Percentiles rank a stretch among this genome's conserved stretches.
Conservation (phyloP, 2,113 vertebrate genomes). For the Anguilla rostrata region DNA sequence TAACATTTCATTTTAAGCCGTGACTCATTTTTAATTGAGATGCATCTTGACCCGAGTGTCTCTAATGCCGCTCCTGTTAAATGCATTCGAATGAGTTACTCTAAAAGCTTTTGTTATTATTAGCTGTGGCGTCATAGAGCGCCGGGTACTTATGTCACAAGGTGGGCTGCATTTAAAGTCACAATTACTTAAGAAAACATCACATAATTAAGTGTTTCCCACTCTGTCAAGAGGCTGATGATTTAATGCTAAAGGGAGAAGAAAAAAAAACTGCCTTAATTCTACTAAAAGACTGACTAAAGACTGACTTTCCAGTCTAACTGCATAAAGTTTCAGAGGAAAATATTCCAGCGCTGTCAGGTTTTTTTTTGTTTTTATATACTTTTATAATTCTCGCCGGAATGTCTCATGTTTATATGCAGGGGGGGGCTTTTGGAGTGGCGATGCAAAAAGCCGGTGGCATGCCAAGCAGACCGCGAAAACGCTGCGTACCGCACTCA, state of each 20-base stretch:
- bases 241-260: slow-evolving; percentile 2
- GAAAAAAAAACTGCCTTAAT: background rate
- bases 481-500: background rate
- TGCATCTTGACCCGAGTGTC: slow-evolving; percentile 71
- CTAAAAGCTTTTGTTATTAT: slow-evolving; percentile 70
- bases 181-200: slow-evolving; percentile 66
- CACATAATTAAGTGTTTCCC: slow-evolving; percentile 71
- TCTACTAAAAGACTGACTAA: background rate
- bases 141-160: slow-evolving; percentile 61
- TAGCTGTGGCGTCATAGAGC: slow-evolving; percentile 67
- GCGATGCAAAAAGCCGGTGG: slow-evolving; percentile 65
- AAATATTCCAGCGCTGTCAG: background rate
- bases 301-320: background rate
- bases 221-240: background rate
- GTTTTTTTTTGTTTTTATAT: background rate
- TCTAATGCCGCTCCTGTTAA: slow-evolving; percentile 70
- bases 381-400: background rate
- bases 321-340: background rate
- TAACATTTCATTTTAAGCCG: slow-evolving; percentile 64
- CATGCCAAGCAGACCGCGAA: background rate
- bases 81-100: slow-evolving; percentile 73
- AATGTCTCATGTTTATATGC: slow-evolving; percentile 65
- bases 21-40: slow-evolving; percentile 67
- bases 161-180: slow-evolving; percentile 60
- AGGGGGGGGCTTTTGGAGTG: slow-evolving; percentile 67